Percentiles rank a stretch among this genome's conserved stretches.
Conservation (phyloP, 2,797 vertebrate species). For the Manis javanica region DNA sequence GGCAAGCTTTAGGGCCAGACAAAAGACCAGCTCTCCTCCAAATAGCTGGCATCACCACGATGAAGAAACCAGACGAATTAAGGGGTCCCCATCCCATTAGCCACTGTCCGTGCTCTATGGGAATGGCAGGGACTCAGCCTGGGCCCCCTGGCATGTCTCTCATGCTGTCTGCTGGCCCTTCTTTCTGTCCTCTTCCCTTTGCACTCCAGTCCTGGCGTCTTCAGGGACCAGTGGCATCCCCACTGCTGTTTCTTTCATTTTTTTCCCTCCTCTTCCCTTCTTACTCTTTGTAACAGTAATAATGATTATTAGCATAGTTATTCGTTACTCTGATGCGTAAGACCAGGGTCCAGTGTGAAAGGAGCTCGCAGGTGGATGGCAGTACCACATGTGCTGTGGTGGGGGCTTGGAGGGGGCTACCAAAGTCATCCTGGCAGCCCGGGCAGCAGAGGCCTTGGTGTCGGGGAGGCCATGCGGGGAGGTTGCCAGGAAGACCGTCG, state of each 20-base stretch:
- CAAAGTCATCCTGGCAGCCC: background rate
- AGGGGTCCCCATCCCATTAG: too few relatives aligned
- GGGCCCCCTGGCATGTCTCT: fast-evolving
- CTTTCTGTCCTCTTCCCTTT: background rate
- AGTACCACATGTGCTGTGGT: too few relatives aligned
- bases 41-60: background rate
- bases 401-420: background rate
- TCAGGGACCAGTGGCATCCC: background rate
- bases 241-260: background rate
- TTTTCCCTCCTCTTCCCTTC: background rate
- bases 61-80: background rate
- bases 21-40: background rate
- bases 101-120: too few relatives aligned
- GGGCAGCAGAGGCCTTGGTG: background rate
- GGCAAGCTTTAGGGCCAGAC: background rate
- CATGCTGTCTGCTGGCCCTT: background rate
- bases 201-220: too few relatives aligned
- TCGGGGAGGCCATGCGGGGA: background rate
- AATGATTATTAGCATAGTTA: background rate
- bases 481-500: background rate
- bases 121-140: background rate
- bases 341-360: background rate
- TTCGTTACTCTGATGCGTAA: background rate
- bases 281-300: background rate
- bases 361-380: background rate